Base-by-base conservation (phyloP, 2,888 invertebrate species). In the Cryptocheilus praepositus region DNA sequence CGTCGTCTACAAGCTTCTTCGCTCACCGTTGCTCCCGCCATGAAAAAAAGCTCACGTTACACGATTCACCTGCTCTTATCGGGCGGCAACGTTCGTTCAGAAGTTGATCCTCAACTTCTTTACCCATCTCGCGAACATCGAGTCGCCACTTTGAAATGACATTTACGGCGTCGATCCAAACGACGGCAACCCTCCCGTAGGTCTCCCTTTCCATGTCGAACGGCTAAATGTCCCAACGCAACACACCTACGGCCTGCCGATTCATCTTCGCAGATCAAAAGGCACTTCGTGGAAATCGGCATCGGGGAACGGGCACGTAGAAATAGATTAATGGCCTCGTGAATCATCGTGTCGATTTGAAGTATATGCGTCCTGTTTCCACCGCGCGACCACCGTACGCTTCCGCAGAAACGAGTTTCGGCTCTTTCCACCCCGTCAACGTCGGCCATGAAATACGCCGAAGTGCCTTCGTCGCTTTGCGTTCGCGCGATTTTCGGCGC, bases 241-340 rank as follows among this genome's bases (percentile, higher is more conserved):
- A 19, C 45, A 61, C 67, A 67, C 61, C 61, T 53, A 51, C 62
- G 44, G 16, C 11, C 49, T 16, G 77, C 81, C 86, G 84, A 86
- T 86, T 85, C 85, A 84, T 87, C 84, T 85, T 79, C 70, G 73
- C 81, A 86, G 86, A 86, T 87, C 85, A 86, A 87, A 86, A 83
- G 85, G 73, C 79, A 61, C 74, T 88, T 87, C 87, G 83, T 57
- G 77, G 86, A 86, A 88, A 86, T 86, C 80, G 81, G 81, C 81
- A 80, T 76, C 76, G 78, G 60, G 64, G 61, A 65, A 64, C 70
- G 70, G 74, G 77, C 74, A 77, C 81, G 81, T 83, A 77, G 82
- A 88, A 86, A 86, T 85, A 85, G 85, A 87, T 87, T 87, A 85
- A 87, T 83, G 85, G 81, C 81, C 80, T 78, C 82, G 81, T 86